These are phyloP conservation scores for Gasteruption jaculator DNA, from an alignment of 2,888 invertebrate genomes.

Conservation along the genomic window DNA sequence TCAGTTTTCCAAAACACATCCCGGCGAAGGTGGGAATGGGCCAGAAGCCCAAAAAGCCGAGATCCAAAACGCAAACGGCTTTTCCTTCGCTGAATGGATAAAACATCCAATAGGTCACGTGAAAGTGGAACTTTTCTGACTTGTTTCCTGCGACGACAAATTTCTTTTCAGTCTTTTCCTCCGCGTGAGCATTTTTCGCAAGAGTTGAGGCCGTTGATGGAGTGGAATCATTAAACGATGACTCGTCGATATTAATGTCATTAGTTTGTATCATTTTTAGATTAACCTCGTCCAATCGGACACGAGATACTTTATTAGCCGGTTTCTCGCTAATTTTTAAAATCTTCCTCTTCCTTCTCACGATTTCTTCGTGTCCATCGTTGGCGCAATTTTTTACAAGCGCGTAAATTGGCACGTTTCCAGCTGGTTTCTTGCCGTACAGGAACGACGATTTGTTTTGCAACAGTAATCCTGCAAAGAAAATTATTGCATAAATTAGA, in stretches of 20 bases:
- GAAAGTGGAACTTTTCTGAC: constrained; percentile 51
- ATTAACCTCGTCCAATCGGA: neutral
- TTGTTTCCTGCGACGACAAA: constrained; percentile 13
- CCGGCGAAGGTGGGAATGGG: constrained; percentile 60
- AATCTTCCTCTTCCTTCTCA: neutral
- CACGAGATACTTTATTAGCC: too few relatives aligned
- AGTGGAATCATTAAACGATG: constrained; percentile 10
- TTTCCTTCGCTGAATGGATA: constrained; percentile 66
- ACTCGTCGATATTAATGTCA: neutral
- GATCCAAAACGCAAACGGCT: constrained; percentile 52
- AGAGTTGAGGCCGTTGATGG: constrained; percentile 13
- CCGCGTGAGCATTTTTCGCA: constrained; percentile 15
- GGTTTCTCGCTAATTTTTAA: neutral
- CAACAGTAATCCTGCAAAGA: constrained; percentile 46
- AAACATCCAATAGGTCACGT: constrained; percentile 68
- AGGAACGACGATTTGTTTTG: constrained; percentile 57
- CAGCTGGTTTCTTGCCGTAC: constrained; percentile 58
- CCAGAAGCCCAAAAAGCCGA: constrained; percentile 57
- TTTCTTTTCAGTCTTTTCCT: constrained; percentile 11
- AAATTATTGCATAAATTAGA: neutral
- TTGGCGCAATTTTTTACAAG: constrained; percentile 54
- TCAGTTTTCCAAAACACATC: constrained; percentile 57
- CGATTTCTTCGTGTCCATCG: neutral
- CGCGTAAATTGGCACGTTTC: constrained; percentile 60
- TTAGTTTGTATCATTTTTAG: neutral